A percentile compares a stretch with the other conserved stretches of the same genome.
These are phyloP conservation scores for Sphaerodactylus townsendi DNA, from an alignment of 2,113 vertebrate species.

Conservation along the genomic window DNA sequence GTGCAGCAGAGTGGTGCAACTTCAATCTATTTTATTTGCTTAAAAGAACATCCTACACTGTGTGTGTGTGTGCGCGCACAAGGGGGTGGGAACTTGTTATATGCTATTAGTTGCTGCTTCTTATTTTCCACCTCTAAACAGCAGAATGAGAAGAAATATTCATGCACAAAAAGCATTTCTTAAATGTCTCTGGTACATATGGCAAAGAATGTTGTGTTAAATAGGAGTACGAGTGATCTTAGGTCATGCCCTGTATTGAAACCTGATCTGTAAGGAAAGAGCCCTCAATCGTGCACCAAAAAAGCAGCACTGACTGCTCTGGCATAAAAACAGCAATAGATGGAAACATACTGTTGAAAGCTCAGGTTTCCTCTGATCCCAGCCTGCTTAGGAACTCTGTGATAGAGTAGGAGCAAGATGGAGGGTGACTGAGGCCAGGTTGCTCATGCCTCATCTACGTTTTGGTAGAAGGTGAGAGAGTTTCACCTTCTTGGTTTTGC, in stretches of 20 bases:
- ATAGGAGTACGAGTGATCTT: not conserved
- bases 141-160: not conserved
- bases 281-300: not conserved
- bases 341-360: no score
- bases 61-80: no score
- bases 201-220: not conserved
- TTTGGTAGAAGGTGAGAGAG: slow-evolving; percentile 57
- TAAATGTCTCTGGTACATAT: not conserved
- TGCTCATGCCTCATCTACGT: slow-evolving; percentile 15
- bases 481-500: slow-evolving; percentile 64
- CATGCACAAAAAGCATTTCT: not conserved
- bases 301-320: not conserved
- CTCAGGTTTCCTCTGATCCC: not conserved
- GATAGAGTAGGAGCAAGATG: not conserved
- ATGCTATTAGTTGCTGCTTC: not conserved
- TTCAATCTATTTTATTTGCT: not conserved
- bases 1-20: no score
- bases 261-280: not conserved
- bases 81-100: not conserved
- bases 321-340: not conserved
- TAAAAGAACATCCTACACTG: not conserved
- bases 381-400: not conserved
- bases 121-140: not conserved
- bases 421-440: not conserved
- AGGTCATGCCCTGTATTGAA: not conserved